Evolutionary conservation across 2,888 invertebrate species (phyloP), one percentile per base, ranked within the genome.

Genomic region (Strigamia transsilvanica): DNA sequence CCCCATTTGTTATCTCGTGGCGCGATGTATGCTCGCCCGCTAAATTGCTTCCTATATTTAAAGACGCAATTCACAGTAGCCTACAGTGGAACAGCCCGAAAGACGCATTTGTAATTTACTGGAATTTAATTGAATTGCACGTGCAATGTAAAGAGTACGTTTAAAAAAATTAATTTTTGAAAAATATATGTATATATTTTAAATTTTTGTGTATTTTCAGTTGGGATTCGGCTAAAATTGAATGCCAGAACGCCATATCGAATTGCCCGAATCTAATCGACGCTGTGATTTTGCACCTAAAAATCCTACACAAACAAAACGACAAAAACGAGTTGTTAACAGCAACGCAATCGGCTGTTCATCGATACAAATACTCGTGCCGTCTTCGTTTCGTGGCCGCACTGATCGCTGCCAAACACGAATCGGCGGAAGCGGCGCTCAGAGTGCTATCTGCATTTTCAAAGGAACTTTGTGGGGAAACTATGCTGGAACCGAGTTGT

Each of bases 81-180:
- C 0, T 5, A 6, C 12, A 0, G n/a, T 73, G 73, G 73, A 32
- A 73, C 27, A 27, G 27, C 7, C 73, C 73, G 12, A 73, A 73
- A 27, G 32, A 32, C 12, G 27, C 23, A n/a, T 73, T 73, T 73
- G 32, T 73, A n/a, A 12, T 73, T 27, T 27, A 73, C 27, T 73
- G 73, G 73, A 73, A 73, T 73, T 73, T 73, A 32, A 32, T 73
- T 32, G 73, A 73, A 27, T 73, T 73, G n/a, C 32, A n/a, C 27
- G 13, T 73, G 73, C 73, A 73, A 3, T 73, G 73, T 32, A 32
- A 73, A 73, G 32, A 73, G 73, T 73, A 73, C 27, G 27, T 23
- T 66, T 23, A 15, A n/a, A 15, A 23, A 66, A 61, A 27, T 61
- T 66, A 9, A 66, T 18, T 46, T n/a, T 46, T 23, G 6, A 61